phyloP scores from a whole-genome alignment of 2,888 invertebrate genomes.

The Coremacera marginata region DNA sequence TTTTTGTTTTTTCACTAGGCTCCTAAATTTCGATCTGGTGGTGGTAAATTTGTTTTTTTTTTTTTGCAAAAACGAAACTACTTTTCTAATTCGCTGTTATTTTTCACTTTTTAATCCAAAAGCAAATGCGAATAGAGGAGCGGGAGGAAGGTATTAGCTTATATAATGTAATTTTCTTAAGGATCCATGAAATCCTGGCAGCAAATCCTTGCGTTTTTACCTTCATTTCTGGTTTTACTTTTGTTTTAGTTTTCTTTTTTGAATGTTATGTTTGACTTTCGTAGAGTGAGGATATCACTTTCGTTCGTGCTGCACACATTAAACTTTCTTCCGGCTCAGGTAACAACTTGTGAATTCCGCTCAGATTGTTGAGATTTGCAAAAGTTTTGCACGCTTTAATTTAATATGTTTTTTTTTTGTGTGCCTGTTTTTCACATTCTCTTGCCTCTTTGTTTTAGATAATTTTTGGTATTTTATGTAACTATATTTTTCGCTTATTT shows the following conservation, averaged over 20 bases:
- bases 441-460: too few species aligned
- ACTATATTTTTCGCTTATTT: too few species aligned
- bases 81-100: not conserved
- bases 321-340: conserved; percentile 26
- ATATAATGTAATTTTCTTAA: conserved; percentile 8
- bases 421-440: not conserved
- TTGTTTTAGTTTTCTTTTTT: not conserved
- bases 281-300: not conserved
- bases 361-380: conserved; percentile 17
- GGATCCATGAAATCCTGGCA: conserved; percentile 13
- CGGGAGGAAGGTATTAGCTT: not conserved
- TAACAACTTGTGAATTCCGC: conserved; percentile 34
- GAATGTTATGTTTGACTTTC: not conserved
- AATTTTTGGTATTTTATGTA: too few species aligned
- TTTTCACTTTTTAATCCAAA: not conserved
- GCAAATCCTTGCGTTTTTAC: not conserved
- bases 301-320: conserved; percentile 1
- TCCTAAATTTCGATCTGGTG: not conserved
- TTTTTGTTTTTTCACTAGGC: not conserved
- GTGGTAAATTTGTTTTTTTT: not conserved
- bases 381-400: conserved; percentile 14
- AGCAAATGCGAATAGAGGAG: too few species aligned
- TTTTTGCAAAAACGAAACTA: not conserved
- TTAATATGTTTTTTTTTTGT: not conserved
- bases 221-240: not conserved